These are phyloP conservation scores for Opisthocomus hoazin DNA, from an alignment of 2,113 vertebrate species.

Conservation along the genomic window DNA sequence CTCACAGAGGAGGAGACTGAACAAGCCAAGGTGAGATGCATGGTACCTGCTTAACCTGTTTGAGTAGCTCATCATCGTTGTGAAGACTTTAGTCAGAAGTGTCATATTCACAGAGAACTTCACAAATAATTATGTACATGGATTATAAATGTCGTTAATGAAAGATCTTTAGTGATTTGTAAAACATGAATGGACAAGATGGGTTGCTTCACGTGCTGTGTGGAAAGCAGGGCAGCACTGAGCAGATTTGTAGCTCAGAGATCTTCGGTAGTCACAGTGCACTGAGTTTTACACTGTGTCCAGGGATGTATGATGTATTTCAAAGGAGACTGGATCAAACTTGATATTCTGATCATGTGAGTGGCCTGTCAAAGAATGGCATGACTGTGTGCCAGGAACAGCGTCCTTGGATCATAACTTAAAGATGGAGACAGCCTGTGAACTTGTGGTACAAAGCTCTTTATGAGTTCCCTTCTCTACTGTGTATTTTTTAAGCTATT, in stretches of 20 bases:
- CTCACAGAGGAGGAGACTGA: conserved; percentile 73
- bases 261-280: background rate
- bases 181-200: background rate
- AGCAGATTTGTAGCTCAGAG: background rate
- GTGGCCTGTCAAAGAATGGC: background rate
- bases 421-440: background rate
- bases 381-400: background rate
- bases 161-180: background rate
- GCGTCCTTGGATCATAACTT: background rate
- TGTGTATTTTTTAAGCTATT: background rate
- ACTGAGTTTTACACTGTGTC: background rate
- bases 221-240: background rate
- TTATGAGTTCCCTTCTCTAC: background rate
- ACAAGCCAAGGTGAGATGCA: conserved; percentile 80
- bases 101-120: background rate
- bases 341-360: background rate
- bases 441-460: background rate
- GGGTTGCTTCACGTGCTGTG: background rate
- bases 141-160: background rate
- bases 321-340: background rate
- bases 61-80: background rate
- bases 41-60: background rate
- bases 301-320: background rate
- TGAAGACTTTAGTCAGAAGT: background rate
- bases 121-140: background rate